Evolutionary conservation across 2,888 invertebrate genomes (phyloP), one percentile per base, ranked within the genome.

Genomic region (Drosophila pegasa): DNA sequence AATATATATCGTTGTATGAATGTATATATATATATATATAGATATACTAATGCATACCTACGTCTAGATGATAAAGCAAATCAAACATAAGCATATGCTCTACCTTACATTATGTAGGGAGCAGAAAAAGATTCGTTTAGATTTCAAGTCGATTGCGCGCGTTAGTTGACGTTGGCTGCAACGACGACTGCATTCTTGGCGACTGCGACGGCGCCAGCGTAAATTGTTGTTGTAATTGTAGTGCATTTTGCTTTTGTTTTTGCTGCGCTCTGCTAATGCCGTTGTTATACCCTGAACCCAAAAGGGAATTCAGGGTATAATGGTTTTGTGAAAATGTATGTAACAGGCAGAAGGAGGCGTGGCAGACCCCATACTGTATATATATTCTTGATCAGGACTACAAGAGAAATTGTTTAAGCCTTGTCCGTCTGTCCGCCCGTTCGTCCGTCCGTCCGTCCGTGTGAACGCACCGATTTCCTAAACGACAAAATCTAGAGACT

Each of bases 81-180:
- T 16, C 45, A 12, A 1, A 40, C 51, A 22, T 14, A n/a, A 16
- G 1, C 25, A 51, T 9, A 51, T 51, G 37, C 51, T 25, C 16
- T n/a, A 4, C 8, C 7, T 8, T 12, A 5, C 33, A 12, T 5
- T n/a, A 5, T 27, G 52, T 16, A 33, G 10, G 20, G 25, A 8
- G 25, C 25, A 37, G 25, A 18, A 48, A 16, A 41, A 52, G 37
- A 58, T 67, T 52, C 54, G 27, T 40, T 60, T 64, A 57, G 50
- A 69, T 64, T 73, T 69, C 52, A 60, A 57, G 43, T 64, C 27
- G 35, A 64, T 31, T 41, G 45, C n/a, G 47, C 35, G 56, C 45
- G n/a, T 25, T 48, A 50, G 33, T 35, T 22, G 29, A 37, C 43
- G 54, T 20, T 9, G 48, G 29, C 25, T 33, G 35, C 14, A 37